Evolutionary conservation across 2,888 invertebrate species (phyloP), one percentile per base, ranked within the genome.

Genomic region (Sepioteuthis lessoniana): DNA sequence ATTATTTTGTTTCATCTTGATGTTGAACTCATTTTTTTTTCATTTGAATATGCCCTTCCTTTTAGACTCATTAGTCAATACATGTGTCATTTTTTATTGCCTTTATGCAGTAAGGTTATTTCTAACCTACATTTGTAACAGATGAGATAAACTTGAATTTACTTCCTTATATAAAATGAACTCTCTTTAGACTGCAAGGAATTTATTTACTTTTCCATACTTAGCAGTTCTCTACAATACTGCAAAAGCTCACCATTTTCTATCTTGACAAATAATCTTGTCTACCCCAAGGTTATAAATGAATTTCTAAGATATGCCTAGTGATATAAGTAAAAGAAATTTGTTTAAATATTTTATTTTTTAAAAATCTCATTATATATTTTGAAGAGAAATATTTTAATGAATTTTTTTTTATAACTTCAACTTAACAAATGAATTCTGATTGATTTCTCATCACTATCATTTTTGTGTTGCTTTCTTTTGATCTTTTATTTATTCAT

Each of bases 231-330:
- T n/a, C 13, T 76, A 8, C n/a, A n/a, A n/a, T n/a, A 13, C 3
- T n/a, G 0, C 10, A 76, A 76, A 76, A 76, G n/a, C 76, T 76
- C 31, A 13, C 76, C 31, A 7, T n/a, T 31, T 76, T 31, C 10
- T 76, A 76, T 76, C 76, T 76, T 76, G 76, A 76, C 76, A 76
- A 76, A 76, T n/a, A 76, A 76, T 76, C 76, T 76, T 76, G n/a
- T 76, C 76, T 76, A 19, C 76, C 76, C n/a, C 76, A 35, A 76
- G 76, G 76, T 35, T 16, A 76, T 76, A 76, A 76, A 76, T 76
- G 76, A 76, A 76, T 76, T n/a, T 35, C 19, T 76, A n/a, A 76
- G 76, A 76, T 76, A 76, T 76, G 7, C 31, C n/a, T n/a, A 31
- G 76, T 16, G 76, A 76, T 76, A 76, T 76, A 76, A n/a, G 76